Percentiles rank a stretch among this genome's conserved stretches.
Conservation (phyloP, 2,888 invertebrate species). For the Gandaritis pyraliata region DNA sequence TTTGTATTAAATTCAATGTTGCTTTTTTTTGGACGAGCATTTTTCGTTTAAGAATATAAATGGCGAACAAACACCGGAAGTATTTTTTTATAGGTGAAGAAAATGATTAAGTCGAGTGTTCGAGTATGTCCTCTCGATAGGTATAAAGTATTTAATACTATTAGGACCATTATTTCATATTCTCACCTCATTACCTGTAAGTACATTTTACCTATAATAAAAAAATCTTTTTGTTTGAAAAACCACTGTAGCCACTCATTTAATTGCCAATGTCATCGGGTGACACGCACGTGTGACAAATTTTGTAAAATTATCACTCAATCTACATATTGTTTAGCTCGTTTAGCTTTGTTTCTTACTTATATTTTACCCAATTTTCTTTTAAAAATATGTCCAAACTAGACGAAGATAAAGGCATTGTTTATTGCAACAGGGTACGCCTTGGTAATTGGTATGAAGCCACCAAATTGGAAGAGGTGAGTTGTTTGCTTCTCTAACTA, state of each 20-base stretch:
- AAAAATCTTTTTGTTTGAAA: too few relatives aligned
- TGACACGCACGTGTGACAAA: neutral
- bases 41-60: neutral
- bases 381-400: slow-evolving; percentile 50
- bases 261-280: neutral
- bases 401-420: slow-evolving; percentile 70
- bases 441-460: slow-evolving; percentile 79
- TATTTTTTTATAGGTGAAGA: too few relatives aligned
- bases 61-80: neutral
- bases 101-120: too few relatives aligned
- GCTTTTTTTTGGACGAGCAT: slow-evolving; percentile 12
- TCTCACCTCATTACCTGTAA: too few relatives aligned
- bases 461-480: slow-evolving; percentile 73
- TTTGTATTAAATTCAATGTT: slow-evolving; percentile 36
- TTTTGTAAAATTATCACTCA: too few relatives aligned
- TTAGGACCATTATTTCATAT: too few relatives aligned
- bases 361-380: slow-evolving; percentile 13
- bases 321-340: too few relatives aligned
- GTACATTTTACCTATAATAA: too few relatives aligned
- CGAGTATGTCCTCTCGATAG: too few relatives aligned
- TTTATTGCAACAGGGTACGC: slow-evolving; percentile 71
- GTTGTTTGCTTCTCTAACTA: slow-evolving; percentile 10
- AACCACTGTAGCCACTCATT: neutral
- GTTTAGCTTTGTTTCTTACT: neutral
- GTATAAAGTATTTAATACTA: too few relatives aligned